These are phyloP conservation scores for Copidosoma floridanum DNA, from an alignment of 1,140 invertebrate species.

Conservation along the genomic window DNA sequence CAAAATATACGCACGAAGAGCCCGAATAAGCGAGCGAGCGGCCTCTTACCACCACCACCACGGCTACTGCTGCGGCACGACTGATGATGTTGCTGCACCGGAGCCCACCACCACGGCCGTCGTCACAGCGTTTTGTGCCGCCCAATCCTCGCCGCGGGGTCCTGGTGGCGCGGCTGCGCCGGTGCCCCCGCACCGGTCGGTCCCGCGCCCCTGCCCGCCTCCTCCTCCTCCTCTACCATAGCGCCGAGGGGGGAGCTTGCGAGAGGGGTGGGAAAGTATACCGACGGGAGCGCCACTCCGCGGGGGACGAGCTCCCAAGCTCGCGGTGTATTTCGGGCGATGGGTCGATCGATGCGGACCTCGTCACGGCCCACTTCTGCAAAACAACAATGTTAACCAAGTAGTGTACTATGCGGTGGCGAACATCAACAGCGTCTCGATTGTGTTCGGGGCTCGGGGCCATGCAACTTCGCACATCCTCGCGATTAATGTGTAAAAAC, in stretches of 20 bases:
- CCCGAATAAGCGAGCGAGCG: not conserved
- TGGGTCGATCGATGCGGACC: too few relatives aligned
- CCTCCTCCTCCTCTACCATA: not conserved
- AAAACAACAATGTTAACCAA: too few relatives aligned
- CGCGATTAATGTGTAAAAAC: too few relatives aligned
- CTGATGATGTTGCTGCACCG: not conserved
- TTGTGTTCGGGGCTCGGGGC: too few relatives aligned
- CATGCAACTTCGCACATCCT: not conserved
- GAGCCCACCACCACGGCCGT: not conserved
- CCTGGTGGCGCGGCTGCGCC: not conserved
- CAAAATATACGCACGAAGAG: not conserved
- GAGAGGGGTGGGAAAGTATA: not conserved
- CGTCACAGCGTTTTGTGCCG: not conserved
- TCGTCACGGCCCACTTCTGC: too few relatives aligned
- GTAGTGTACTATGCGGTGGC: too few relatives aligned
- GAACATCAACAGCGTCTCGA: too few relatives aligned
- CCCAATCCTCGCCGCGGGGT: not conserved
- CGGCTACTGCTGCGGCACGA: not conserved
- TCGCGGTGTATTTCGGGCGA: too few relatives aligned
- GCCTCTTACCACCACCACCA: not conserved
- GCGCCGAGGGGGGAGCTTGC: not conserved
- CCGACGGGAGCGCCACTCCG: not conserved
- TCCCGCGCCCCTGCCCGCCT: not conserved
- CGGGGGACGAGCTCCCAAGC: too few relatives aligned
- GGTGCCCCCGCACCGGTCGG: not conserved